Evolutionary conservation across 1,140 invertebrate species (phyloP), one percentile per base, ranked within the genome.

Genomic region (Maconellicoccus hirsutus): DNA sequence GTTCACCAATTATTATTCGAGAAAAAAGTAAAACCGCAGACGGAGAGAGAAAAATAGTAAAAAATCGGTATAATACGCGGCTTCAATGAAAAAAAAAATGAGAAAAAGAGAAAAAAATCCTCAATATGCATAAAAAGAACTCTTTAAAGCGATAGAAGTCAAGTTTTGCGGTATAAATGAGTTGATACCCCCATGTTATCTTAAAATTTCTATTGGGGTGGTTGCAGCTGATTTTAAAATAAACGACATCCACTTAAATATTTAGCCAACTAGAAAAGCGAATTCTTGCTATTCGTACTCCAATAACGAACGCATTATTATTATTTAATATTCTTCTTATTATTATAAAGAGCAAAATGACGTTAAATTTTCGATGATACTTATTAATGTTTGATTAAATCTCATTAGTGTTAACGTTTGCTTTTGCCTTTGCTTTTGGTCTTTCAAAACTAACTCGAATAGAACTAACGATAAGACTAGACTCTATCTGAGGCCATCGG

Each of bases 251-350:
- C 42, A 52, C 42, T 52, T 19, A 16, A 16, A 19, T 8, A 52
- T 52, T 52, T 52, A 52, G 42, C 42, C 42, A 52, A 19, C 42
- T 19, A 52, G 42, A 52, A 52, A 52, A 52, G 42, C 42, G 42
- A 19, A 52, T 52, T 52, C 42, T 52, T 52, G 42, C 42, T 16
- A 52, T 52, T 52, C 6, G 42, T 19, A 3, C n/a, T 19, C n/a
- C 6, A 52, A 52, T 19, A 14, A 14, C 42, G 42, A 52, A 19
- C 42, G 42, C 42, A 52, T 52, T 52, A 52, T 52, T 52, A 52
- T 19, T 52, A 52, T 52, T 52, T 52, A 52, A 52, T 52, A 52
- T 52, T 52, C 42, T 52, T 52, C 42, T 52, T 52, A 52, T 52
- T 52, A 52, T 52, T 52, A 19, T 52, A 52, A 52, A 52, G 42